These are phyloP conservation scores for Tragelaphus scriptus DNA, from an alignment of 2,113 vertebrate species.

Conservation along the genomic window DNA sequence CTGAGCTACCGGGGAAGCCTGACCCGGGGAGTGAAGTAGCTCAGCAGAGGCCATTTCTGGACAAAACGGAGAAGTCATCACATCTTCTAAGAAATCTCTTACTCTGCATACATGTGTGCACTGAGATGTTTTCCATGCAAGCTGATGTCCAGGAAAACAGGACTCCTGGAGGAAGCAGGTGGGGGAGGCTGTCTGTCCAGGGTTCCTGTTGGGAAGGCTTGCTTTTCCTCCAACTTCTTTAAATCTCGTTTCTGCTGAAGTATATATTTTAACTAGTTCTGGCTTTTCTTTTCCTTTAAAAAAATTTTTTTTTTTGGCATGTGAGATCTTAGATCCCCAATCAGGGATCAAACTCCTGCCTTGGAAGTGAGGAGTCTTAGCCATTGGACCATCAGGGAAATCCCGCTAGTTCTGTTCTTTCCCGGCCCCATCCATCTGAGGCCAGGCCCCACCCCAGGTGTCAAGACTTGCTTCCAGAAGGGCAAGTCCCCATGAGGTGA, in stretches of 20 bases:
- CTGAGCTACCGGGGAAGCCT: background rate
- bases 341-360: background rate
- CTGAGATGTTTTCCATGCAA: background rate
- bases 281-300: background rate
- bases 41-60: background rate
- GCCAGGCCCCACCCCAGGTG: background rate
- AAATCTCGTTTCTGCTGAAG: background rate
- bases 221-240: background rate
- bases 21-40: fast-evolving
- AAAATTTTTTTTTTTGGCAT: background rate
- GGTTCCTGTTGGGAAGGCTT: background rate
- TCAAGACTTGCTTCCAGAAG: background rate
- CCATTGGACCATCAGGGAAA: background rate
- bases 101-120: fast-evolving
- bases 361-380: background rate
- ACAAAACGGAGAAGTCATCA: background rate
- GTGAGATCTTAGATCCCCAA: background rate
- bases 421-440: background rate
- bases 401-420: background rate
- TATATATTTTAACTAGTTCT: background rate
- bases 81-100: background rate
- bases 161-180: background rate
- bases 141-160: background rate
- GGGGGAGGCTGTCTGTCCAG: background rate
- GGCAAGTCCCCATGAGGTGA: background rate